Conservation (phyloP, 2,888 invertebrate genomes). For the Neelides folsomi region DNA sequence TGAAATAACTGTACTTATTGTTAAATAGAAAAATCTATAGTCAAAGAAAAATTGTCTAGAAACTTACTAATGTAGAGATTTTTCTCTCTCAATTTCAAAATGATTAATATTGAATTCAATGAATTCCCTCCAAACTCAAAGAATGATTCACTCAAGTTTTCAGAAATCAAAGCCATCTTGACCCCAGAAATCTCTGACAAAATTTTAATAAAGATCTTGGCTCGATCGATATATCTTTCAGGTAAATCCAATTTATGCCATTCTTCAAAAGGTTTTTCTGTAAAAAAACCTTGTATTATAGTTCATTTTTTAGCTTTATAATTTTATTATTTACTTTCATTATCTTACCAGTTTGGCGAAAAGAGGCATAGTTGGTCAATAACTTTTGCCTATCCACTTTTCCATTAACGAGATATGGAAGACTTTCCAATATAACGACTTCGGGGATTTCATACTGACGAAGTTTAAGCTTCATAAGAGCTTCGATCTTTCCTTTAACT, state of each 20-base stretch:
- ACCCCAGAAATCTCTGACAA: conserved; percentile 50
- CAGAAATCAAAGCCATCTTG: conserved; percentile 45
- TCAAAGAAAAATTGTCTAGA: too few relatives aligned
- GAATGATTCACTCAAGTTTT: conserved; percentile 58
- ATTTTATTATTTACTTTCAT: neutral
- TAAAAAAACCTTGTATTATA: neutral
- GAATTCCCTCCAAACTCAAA: conserved; percentile 76
- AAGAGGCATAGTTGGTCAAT: conserved; percentile 49
- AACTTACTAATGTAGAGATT: conserved; percentile 62
- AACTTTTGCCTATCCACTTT: conserved; percentile 71
- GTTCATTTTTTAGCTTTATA: neutral
- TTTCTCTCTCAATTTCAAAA: conserved; percentile 58
- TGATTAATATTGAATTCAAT: conserved; percentile 67
- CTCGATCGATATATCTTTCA: conserved; percentile 47
- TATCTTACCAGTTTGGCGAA: conserved; percentile 1
- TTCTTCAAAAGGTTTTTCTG: conserved; percentile 1
- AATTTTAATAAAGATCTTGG: conserved; percentile 58
- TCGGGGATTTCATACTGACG: conserved; percentile 28
- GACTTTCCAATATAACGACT: conserved; percentile 44
- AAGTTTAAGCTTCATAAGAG: conserved; percentile 9
- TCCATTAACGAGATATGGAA: conserved; percentile 71
- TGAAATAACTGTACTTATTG: too few relatives aligned
- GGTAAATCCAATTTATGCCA: conserved; percentile 42
- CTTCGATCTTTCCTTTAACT: neutral
- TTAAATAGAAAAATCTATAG: too few relatives aligned